phyloP scores from a whole-genome alignment of 2,888 invertebrate species.

The Phengaris arion region DNA sequence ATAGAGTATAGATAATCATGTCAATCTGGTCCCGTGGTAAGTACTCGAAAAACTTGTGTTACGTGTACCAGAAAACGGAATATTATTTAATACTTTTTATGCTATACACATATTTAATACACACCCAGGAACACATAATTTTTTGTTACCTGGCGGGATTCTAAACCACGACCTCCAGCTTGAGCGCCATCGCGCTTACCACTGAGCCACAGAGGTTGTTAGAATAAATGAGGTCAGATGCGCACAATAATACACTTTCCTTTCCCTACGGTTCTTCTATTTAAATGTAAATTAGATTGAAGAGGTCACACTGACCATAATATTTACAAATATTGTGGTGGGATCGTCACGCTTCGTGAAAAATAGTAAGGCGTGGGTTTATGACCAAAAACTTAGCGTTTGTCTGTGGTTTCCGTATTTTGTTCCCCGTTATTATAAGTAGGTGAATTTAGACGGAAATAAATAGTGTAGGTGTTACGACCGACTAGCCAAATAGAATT shows the following conservation, averaged over 20 bases:
- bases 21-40: too few species aligned
- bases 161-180: too few species aligned
- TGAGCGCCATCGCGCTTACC: too few species aligned
- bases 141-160: too few species aligned
- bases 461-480: constrained; percentile 32
- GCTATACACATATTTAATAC: too few species aligned
- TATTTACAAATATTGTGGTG: constrained; percentile 25
- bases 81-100: too few species aligned
- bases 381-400: constrained; percentile 58
- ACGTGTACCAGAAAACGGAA: too few species aligned
- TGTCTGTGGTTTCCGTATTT: constrained; percentile 64
- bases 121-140: too few species aligned
- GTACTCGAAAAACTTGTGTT: too few species aligned
- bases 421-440: constrained; percentile 61
- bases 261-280: constrained; percentile 18
- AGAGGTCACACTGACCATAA: constrained; percentile 16
- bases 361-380: constrained; percentile 47
- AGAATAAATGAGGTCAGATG: constrained; percentile 12
- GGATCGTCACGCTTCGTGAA: constrained; percentile 25
- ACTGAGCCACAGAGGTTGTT: neutral
- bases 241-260: constrained; percentile 14
- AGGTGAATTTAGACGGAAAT: constrained; percentile 40
- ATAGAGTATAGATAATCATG: too few species aligned
- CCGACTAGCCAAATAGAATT: constrained; percentile 30
- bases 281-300: constrained; percentile 16